phyloP scores from a whole-genome alignment of 2,797 vertebrate species.

The Menidia menidia region DNA sequence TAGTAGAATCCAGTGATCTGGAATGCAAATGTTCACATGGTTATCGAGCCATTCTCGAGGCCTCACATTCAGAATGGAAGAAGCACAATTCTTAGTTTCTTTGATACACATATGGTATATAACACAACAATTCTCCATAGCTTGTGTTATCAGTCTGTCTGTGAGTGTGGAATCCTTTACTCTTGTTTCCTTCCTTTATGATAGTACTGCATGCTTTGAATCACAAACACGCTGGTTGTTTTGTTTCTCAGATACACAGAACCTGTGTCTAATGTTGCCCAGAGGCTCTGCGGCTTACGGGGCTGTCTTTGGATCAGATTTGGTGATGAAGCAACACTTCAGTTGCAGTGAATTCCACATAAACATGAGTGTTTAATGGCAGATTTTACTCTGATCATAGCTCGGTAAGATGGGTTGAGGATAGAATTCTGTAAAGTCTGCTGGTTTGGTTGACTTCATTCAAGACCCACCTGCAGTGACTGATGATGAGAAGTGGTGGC shows the following conservation, averaged over 20 bases:
- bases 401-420: too few species aligned
- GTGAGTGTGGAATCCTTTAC: conserved; percentile 6
- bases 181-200: conserved; percentile 38
- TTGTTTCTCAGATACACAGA: conserved; percentile 21
- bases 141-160: background rate
- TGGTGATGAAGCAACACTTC: too few species aligned
- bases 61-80: background rate
- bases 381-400: too few species aligned
- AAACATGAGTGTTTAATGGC: too few species aligned
- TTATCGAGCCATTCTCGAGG: too few species aligned
- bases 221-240: conserved; percentile 31
- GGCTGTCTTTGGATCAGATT: background rate
- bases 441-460: too few species aligned
- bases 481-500: too few species aligned
- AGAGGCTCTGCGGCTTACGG: conserved; percentile 23
- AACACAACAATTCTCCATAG: background rate
- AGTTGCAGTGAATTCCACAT: too few species aligned
- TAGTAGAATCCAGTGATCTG: too few species aligned
- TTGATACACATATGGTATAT: background rate
- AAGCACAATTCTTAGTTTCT: background rate
- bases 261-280: conserved; percentile 11
- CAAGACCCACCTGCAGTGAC: too few species aligned
- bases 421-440: too few species aligned
- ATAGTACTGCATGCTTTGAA: conserved; percentile 25
- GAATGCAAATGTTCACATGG: too few species aligned